Conservation (phyloP, 1,140 invertebrate species). For the Notospermus geniculatus region DNA sequence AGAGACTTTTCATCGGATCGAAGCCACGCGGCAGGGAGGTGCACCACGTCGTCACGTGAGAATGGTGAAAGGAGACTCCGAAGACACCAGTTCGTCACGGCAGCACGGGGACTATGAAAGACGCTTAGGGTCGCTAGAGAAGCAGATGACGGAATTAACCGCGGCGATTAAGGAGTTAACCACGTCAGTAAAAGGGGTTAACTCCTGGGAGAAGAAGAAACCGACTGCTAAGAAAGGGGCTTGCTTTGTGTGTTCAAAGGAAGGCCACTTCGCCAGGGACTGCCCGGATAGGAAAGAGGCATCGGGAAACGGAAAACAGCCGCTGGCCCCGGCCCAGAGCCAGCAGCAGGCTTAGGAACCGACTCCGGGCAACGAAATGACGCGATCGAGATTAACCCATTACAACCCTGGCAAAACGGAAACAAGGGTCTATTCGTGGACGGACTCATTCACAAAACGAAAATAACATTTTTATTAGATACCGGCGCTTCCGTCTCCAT, state of each 20-base stretch:
- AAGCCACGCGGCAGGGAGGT: neutral
- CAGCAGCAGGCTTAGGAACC: neutral
- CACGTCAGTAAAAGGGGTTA: neutral
- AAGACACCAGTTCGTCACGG: neutral
- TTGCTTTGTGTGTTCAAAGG: neutral
- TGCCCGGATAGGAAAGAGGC: neutral
- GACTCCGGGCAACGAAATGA: neutral
- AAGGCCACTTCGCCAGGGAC: neutral
- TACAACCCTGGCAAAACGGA: neutral
- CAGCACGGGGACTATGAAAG: conserved; percentile 1
- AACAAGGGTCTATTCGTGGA: neutral
- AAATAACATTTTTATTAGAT: neutral
- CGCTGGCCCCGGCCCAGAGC: neutral
- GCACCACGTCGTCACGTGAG: neutral
- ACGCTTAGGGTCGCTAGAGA: neutral
- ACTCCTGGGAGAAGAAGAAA: neutral
- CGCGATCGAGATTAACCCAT: neutral
- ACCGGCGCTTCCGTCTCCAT: neutral
- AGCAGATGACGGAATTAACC: neutral
- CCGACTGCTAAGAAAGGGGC: neutral
- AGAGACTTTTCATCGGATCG: conserved; percentile 15
- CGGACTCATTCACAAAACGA: neutral
- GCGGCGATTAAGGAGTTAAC: neutral
- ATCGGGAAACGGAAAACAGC: neutral
- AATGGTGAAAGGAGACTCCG: neutral